Base-by-base conservation (phyloP, 2,113 vertebrate species). In the Chloropsis hardwickii region DNA sequence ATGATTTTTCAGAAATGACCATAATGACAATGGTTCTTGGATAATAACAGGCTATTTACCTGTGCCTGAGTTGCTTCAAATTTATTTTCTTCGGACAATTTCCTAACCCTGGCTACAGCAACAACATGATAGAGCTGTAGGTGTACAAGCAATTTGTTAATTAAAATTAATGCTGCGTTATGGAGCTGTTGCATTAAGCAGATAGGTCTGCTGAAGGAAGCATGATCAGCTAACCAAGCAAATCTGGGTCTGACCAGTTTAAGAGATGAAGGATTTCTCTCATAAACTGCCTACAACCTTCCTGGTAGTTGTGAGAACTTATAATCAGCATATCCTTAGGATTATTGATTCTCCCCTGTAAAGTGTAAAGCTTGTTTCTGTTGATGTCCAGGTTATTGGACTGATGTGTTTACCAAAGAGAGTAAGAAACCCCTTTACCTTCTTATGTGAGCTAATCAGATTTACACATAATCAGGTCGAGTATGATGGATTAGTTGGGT, bases 1-100 rank as follows among this genome's bases (percentile, higher is more conserved):
- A 93, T 40, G 84, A 88, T 88, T 86, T 95, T 89, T 95, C 90
- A 94, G 70, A 94, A 97, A 72, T 90, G 85, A 90, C 83, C 81
- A 54, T 94, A 95, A 94, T 92, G 92, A 84, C 92, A 93, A 69
- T 44, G 72, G 35, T 85, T 85, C 47, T 50, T 83, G 95, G 94
- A 95, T 91, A 93, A 88, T 86, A 83, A 57, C 53, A 65, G 40
- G 78, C 85, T 77, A 64, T 74, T 96, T 97, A 94, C 88, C 86
- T 95, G 92, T 90, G 77, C 88, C 74, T 83, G 74, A 87, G 88
- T 27, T 89, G 81, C 39, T 83, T 88, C 61, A 88, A 56, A 70
- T 96, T 92, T 82, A 84, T 73, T 51, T 91, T 64, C 44, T 80
- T 87, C 20, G 29, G 29, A 50, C 25, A 91, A 87, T 80, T 95